A percentile compares a stretch with the other conserved stretches of the same genome.
These are phyloP conservation scores for Drosophila insularis DNA, from an alignment of 1,140 invertebrate genomes.

Conservation along the genomic window DNA sequence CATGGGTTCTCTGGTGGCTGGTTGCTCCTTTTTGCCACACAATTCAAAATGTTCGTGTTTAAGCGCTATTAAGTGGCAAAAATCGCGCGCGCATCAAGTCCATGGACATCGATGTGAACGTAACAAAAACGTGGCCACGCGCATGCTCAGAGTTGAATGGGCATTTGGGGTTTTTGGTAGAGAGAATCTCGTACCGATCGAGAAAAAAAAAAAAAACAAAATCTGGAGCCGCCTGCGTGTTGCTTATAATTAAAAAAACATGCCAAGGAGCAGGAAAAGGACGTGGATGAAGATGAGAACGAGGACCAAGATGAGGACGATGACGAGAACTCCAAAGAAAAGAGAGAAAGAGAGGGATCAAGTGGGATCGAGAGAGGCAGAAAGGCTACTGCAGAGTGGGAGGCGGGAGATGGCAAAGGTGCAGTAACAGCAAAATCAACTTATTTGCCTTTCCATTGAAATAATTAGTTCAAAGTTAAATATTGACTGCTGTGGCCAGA, in stretches of 20 bases:
- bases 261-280: conserved; percentile 39
- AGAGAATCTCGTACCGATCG: not conserved
- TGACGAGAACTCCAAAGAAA: not conserved
- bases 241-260: conserved; percentile 81
- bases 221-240: conserved; percentile 69
- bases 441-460: conserved; percentile 82
- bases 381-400: not conserved
- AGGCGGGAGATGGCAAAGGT: not conserved
- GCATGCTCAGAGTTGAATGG: conserved; percentile 64
- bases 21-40: conserved; percentile 39
- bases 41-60: conserved; percentile 82
- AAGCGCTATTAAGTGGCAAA: conserved; percentile 82
- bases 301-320: not conserved
- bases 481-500: conserved; percentile 58
- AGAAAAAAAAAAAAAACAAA: not conserved
- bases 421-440: conserved; percentile 62
- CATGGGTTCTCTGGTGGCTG: not conserved
- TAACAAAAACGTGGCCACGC: conserved; percentile 59
- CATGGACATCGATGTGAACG: conserved; percentile 34
- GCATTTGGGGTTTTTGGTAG: not conserved
- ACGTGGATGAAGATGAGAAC: not conserved
- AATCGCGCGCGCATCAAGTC: conserved; percentile 74
- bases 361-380: no score
- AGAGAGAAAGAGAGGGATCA: no score
- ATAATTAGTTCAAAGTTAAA: conserved; percentile 82